phyloP scores from a whole-genome alignment of 2,113 vertebrate species.

The Catharus fuscescens region DNA sequence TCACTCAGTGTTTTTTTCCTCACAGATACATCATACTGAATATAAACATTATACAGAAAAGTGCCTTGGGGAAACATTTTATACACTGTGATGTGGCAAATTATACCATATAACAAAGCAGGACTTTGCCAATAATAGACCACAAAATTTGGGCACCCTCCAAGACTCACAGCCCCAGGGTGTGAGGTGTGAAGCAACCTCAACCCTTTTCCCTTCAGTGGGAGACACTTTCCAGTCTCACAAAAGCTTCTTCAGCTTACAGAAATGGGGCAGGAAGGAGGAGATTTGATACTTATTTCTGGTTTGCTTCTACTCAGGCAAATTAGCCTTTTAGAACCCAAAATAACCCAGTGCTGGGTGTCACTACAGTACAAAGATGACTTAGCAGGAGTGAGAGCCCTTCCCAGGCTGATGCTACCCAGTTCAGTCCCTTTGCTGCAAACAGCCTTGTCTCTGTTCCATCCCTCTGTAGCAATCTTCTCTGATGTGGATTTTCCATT shows the following conservation, averaged over 20 bases:
- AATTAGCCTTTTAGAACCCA: background rate
- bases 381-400: background rate
- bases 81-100: background rate
- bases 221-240: background rate
- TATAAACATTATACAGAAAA: background rate
- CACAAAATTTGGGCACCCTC: constrained; percentile 44
- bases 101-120: background rate
- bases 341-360: background rate
- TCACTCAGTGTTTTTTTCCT: background rate
- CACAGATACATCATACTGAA: background rate
- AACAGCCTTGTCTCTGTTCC: background rate
- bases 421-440: background rate
- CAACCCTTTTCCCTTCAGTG: background rate
- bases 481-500: constrained; percentile 37
- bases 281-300: background rate
- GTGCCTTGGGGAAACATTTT: constrained; percentile 20
- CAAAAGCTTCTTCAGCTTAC: background rate
- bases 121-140: background rate
- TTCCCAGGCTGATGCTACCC: background rate
- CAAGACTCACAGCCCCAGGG: constrained; percentile 25
- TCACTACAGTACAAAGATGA: background rate
- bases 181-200: background rate
- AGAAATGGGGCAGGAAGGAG: background rate
- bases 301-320: background rate
- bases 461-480: background rate